Evolutionary conservation across 2,113 vertebrate species (phyloP).

Genomic region (Polypterus bichir): DNA sequence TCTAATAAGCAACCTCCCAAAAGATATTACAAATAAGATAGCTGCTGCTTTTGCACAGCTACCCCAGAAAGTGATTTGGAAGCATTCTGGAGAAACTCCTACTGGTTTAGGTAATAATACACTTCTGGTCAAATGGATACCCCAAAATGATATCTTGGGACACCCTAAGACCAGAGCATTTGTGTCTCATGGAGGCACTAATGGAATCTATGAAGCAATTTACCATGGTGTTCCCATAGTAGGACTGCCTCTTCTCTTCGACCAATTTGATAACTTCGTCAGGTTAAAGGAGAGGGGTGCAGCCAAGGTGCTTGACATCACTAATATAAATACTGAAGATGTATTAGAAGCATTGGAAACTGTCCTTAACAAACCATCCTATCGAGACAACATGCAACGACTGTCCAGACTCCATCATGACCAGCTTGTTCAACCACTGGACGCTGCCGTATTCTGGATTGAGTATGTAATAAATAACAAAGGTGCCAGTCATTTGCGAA

Average conservation of each 20-base stretch:
- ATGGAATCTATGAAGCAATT: conserved; percentile 9
- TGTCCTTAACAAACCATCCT: conserved; percentile 17
- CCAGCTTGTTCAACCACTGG: conserved; percentile 9
- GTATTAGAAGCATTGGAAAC: conserved; percentile 4
- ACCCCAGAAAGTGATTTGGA: conserved; percentile 17
- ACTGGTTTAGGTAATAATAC: conserved; percentile 11
- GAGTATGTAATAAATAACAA: conserved; percentile 18
- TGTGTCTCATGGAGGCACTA: conserved; percentile 11
- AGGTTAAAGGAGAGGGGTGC: conserved; percentile 8
- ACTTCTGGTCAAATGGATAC: conserved; percentile 3
- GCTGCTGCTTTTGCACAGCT: conserved; percentile 15
- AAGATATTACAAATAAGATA: conserved; percentile 1
- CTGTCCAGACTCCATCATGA: conserved; percentile 18
- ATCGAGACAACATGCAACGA: conserved; percentile 12
- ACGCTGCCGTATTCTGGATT: conserved; percentile 19
- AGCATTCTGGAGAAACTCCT: background rate
- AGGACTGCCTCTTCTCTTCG: conserved; percentile 4
- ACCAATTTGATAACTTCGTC: conserved; percentile 10
- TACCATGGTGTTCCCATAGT: conserved; percentile 10
- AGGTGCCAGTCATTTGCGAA: conserved; percentile 17
- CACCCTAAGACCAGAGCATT: conserved; percentile 7
- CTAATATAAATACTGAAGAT: background rate
- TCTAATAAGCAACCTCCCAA: conserved; percentile 7
- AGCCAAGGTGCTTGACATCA: conserved; percentile 2
- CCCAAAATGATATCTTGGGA: conserved; percentile 13